A percentile compares a stretch with the other conserved stretches of the same genome.
Conservation (phyloP, 2,888 invertebrate genomes). For the Trachelus stipa region DNA sequence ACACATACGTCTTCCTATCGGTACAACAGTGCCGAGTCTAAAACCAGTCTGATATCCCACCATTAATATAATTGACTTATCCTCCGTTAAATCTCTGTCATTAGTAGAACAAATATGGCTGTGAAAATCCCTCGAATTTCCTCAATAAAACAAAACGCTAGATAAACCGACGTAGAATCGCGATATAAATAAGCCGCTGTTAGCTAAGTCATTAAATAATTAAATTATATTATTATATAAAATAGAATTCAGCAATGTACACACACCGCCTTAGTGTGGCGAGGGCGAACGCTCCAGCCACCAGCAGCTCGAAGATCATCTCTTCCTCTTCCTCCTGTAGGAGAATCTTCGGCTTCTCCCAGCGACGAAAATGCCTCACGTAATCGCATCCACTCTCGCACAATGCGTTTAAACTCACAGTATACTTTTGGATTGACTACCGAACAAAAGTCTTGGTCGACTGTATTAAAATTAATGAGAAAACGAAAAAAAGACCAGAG, state of each 20-base stretch:
- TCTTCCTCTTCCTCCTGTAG: constrained; percentile 59
- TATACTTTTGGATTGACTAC: not conserved
- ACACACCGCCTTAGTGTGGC: constrained; percentile 67
- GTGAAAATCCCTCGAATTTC: not conserved
- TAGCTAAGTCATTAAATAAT: not conserved
- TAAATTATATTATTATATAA: not conserved
- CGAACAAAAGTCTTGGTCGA: not conserved
- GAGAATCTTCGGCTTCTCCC: constrained; percentile 53
- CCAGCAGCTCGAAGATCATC: constrained; percentile 65
- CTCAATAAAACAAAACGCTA: not conserved
- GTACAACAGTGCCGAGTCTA: not conserved
- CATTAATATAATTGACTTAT: not conserved
- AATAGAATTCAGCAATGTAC: constrained; percentile 63
- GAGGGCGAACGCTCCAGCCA: constrained; percentile 65
- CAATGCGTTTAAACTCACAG: constrained; percentile 14
- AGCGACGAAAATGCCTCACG: constrained; percentile 40
- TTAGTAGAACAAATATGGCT: not conserved
- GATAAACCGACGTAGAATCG: not conserved
- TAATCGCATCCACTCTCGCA: constrained; percentile 51
- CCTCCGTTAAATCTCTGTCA: not conserved
- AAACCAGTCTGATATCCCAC: not conserved
- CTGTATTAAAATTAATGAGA: not conserved
- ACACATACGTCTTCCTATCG: not conserved
- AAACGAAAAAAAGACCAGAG: not conserved
- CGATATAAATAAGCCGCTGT: not conserved